These are phyloP conservation scores for Trachelus tabidus DNA, from an alignment of 2,888 invertebrate species.

Conservation along the genomic window DNA sequence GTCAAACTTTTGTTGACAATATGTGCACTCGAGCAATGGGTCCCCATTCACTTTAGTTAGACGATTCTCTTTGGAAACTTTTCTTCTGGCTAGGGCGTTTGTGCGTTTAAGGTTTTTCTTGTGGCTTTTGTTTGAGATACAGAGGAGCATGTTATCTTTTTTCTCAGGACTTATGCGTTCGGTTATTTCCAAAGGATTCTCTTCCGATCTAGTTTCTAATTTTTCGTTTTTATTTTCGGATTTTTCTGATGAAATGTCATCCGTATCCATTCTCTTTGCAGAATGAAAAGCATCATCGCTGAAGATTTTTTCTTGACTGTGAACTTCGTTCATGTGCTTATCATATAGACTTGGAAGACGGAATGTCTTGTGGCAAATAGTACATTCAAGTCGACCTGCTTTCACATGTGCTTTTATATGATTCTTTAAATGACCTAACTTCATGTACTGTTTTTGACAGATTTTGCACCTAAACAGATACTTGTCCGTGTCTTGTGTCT, in stretches of 20 bases:
- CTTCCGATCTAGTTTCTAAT: conserved; percentile 5
- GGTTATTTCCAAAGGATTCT: background rate
- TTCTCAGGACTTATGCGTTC: background rate
- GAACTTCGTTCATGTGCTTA: conserved; percentile 43
- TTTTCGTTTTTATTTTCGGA: background rate
- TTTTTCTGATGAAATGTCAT: background rate
- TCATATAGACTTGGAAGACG: conserved; percentile 37
- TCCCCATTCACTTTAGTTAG: conserved; percentile 27
- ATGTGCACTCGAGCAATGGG: conserved; percentile 42
- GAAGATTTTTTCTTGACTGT: conserved; percentile 26
- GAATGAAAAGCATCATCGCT: background rate
- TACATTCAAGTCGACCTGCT: conserved; percentile 36
- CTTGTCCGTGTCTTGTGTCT: conserved; percentile 14
- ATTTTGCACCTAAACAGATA: conserved; percentile 42
- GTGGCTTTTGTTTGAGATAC: background rate
- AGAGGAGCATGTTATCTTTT: conserved; percentile 2
- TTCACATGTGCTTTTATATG: conserved; percentile 43
- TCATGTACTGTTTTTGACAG: conserved; percentile 47
- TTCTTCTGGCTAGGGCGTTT: conserved; percentile 12
- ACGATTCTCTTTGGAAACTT: conserved; percentile 11
- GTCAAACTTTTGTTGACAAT: conserved; percentile 50
- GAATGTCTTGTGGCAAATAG: conserved; percentile 43
- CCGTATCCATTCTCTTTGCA: background rate
- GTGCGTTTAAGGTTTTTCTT: conserved; percentile 15
- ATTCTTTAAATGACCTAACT: conserved; percentile 45